A percentile compares a stretch with the other conserved stretches of the same genome.
These are phyloP conservation scores for Abrostola triplasia DNA, from an alignment of 2,888 invertebrate genomes.

Conservation along the genomic window DNA sequence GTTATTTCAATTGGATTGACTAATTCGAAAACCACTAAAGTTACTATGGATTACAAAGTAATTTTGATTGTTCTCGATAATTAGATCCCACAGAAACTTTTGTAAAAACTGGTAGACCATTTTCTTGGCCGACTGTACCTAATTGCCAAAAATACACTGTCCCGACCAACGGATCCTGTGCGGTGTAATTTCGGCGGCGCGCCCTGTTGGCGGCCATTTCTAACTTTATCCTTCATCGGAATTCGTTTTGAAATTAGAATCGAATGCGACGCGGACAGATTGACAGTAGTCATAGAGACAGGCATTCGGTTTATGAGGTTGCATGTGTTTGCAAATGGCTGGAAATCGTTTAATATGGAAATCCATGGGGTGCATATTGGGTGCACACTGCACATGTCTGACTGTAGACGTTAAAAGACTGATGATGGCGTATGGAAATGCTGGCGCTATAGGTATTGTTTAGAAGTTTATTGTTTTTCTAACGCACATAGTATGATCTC, in stretches of 20 bases:
- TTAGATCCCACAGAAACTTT: too few relatives aligned
- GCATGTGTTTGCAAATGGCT: background rate
- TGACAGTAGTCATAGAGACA: conserved; percentile 22
- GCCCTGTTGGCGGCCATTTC: conserved; percentile 65
- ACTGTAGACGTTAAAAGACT: background rate
- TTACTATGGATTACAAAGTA: too few relatives aligned
- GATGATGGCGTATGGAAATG: background rate
- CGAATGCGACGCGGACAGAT: conserved; percentile 21
- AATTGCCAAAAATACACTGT: conserved; percentile 69
- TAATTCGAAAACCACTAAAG: too few relatives aligned
- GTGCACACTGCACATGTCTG: too few relatives aligned
- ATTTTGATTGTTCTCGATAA: too few relatives aligned
- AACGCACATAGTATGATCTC: too few relatives aligned
- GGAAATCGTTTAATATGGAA: background rate
- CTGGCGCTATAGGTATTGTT: too few relatives aligned
- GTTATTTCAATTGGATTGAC: too few relatives aligned
- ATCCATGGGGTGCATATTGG: background rate
- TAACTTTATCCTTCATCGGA: conserved; percentile 68
- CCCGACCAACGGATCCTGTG: conserved; percentile 75
- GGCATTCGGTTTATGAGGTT: conserved; percentile 15
- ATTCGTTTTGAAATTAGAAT: conserved; percentile 58
- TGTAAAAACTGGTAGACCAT: too few relatives aligned
- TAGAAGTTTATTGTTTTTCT: too few relatives aligned
- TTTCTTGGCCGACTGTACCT: too few relatives aligned
- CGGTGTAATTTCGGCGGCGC: conserved; percentile 67